These are phyloP conservation scores for Neosilurus hyrtlii DNA, from an alignment of 2,797 vertebrate genomes.

Conservation along the genomic window DNA sequence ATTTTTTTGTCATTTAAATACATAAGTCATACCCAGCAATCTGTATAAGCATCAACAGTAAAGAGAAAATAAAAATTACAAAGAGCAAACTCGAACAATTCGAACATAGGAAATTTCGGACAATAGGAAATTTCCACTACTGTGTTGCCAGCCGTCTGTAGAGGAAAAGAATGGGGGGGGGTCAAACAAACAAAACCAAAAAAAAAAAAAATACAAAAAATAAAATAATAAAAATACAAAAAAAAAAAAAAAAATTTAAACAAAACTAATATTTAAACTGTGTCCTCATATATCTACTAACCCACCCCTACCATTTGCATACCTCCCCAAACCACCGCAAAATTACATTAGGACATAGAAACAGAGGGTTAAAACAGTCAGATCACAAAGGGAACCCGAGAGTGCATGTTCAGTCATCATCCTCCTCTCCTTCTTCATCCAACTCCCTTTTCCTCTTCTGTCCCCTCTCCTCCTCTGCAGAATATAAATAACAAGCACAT, in stretches of 20 bases:
- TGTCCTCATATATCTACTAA: constrained; percentile 66
- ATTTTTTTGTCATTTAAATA: constrained; percentile 70
- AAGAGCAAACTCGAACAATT: constrained; percentile 71
- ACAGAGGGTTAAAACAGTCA: constrained; percentile 89
- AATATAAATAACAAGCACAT: constrained; percentile 23
- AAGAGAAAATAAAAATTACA: constrained; percentile 65
- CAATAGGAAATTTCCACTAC: constrained; percentile 71
- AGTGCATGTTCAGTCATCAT: constrained; percentile 68
- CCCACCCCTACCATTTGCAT: constrained; percentile 70
- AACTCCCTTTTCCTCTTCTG: constrained; percentile 96
- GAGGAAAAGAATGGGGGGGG: constrained; percentile 60
- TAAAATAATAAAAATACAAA: constrained; percentile 58
- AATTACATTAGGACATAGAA: constrained; percentile 74
- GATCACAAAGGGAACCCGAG: constrained; percentile 83
- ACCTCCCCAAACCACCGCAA: constrained; percentile 79
- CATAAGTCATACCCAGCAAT: constrained; percentile 68
- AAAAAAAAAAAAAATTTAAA: constrained; percentile 69
- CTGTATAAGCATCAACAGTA: constrained; percentile 63
- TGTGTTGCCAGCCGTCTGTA: constrained; percentile 69
- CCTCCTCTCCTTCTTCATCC: constrained; percentile 95
- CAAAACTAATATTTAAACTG: constrained; percentile 79
- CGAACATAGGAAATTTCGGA: no score
- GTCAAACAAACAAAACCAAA: constrained; percentile 70
- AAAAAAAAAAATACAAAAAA: constrained; percentile 61
- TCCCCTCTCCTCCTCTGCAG: constrained; percentile 81